A percentile compares a stretch with the other conserved stretches of the same genome.
Evolutionary conservation across 53 echinoderm and acorn worm genomes (phyloP).

Genomic region (Echinometra lucunter): DNA sequence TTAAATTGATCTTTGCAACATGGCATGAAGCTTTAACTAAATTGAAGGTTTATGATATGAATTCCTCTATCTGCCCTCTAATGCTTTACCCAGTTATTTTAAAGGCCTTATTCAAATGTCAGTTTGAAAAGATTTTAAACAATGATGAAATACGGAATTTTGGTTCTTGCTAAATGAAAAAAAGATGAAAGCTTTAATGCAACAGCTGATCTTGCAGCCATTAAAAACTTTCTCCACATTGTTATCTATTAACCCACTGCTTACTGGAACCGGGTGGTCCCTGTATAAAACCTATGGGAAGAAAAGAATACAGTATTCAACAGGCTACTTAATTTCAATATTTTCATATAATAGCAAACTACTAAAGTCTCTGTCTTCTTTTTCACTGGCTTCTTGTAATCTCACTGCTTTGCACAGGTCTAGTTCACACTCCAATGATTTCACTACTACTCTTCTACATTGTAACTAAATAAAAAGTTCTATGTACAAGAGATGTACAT

Average conservation of each 20-base stretch:
- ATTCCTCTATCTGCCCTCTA: no score
- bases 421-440: not conserved
- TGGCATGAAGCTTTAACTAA: no score
- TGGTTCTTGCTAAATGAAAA: no score
- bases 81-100: not conserved
- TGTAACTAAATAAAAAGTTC: not conserved
- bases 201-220: not conserved
- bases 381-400: not conserved
- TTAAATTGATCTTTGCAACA: no score
- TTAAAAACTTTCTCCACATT: not conserved
- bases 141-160: not conserved
- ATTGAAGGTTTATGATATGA: no score
- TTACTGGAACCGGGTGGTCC: no score
- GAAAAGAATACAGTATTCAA: no score
- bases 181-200: not conserved
- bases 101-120: no score
- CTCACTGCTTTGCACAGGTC: not conserved
- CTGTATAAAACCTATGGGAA: no score
- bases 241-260: no score
- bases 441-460: not conserved
- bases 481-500: no score
- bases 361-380: not conserved
- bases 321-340: not conserved
- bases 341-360: not conserved
- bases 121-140: not conserved